A percentile compares a stretch with the other conserved stretches of the same genome.
Evolutionary conservation across 2,888 invertebrate genomes (phyloP).

Genomic region (Eupithecia abbreviata): DNA sequence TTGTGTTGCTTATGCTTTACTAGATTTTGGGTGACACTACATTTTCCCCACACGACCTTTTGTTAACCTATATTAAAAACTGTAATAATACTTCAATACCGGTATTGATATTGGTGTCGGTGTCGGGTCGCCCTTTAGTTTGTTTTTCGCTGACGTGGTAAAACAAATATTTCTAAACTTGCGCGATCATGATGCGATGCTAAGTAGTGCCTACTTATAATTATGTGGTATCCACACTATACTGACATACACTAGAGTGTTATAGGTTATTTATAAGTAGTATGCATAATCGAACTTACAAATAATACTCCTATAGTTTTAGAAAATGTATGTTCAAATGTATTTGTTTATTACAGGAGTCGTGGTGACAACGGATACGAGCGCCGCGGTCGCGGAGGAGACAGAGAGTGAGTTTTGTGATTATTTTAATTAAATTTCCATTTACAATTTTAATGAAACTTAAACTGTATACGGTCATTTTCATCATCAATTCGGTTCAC

Average conservation of each 20-base stretch:
- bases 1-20: neutral
- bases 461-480: neutral
- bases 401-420: constrained; percentile 87
- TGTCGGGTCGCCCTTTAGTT: neutral
- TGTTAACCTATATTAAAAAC: too few species aligned
- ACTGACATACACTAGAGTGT: too few species aligned
- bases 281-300: too few species aligned
- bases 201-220: too few species aligned
- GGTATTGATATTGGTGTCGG: too few species aligned
- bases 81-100: too few species aligned
- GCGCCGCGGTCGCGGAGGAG: constrained; percentile 74
- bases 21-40: neutral
- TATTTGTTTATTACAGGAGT: constrained; percentile 63
- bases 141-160: neutral
- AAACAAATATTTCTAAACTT: neutral
- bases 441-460: neutral
- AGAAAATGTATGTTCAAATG: neutral
- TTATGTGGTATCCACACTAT: too few species aligned
- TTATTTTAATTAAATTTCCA: neutral
- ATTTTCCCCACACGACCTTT: neutral
- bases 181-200: too few species aligned
- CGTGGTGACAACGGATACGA: constrained; percentile 82
- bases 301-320: too few species aligned
- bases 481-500: neutral
- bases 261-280: too few species aligned